A percentile compares a stretch with the other conserved stretches of the same genome.
Evolutionary conservation across 1,140 invertebrate species (phyloP).

Genomic region (Harpegnathos saltator): DNA sequence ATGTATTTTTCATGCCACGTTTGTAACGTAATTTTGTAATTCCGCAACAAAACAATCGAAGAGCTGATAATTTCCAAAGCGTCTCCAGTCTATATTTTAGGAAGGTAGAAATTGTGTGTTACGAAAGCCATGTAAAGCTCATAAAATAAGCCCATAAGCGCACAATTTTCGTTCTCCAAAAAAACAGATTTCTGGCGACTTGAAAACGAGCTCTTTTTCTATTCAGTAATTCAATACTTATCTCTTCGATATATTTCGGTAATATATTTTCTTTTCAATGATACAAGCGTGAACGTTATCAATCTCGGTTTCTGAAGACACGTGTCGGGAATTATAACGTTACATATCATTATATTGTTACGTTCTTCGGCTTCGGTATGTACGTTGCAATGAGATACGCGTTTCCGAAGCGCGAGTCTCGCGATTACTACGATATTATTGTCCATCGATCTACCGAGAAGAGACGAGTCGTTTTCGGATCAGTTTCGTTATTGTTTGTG

Average conservation of each 20-base stretch:
- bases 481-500: conserved; percentile 40
- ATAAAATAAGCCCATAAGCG: too few species aligned
- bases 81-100: too few species aligned
- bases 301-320: conserved; percentile 24
- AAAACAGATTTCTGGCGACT: too few species aligned
- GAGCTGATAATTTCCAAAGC: too few species aligned
- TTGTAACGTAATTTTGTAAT: conserved; percentile 29
- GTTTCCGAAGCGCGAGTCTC: conserved; percentile 53
- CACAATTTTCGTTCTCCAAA: too few species aligned
- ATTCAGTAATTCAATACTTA: not conserved
- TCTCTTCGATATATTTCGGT: not conserved
- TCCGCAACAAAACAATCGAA: not conserved
- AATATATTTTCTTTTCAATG: not conserved
- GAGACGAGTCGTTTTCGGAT: conserved; percentile 64
- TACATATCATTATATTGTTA: too few species aligned
- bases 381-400: conserved; percentile 2
- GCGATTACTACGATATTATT: conserved; percentile 65
- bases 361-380: too few species aligned
- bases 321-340: conserved; percentile 4
- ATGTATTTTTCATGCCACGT: not conserved
- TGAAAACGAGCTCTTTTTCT: too few species aligned
- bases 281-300: conserved; percentile 5
- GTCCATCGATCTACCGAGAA: conserved; percentile 67
- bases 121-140: too few species aligned
- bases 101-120: too few species aligned